Conservation (phyloP, 2,888 invertebrate species). For the Mechanitis mazaeus region DNA sequence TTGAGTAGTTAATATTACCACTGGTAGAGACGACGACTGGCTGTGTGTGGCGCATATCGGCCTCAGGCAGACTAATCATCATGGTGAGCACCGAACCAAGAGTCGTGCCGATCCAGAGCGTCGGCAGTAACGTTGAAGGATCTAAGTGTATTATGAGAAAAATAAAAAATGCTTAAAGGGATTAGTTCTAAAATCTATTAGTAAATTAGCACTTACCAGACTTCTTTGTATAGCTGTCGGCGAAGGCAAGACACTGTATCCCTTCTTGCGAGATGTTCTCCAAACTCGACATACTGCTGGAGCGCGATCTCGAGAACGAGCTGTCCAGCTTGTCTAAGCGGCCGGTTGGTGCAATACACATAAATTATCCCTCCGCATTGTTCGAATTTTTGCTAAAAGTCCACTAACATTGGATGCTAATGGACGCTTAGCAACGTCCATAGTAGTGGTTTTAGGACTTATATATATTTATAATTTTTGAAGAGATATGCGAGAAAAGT, state of each 20-base stretch:
- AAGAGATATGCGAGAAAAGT: not conserved
- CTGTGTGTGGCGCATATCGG: constrained; percentile 88
- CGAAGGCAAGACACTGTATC: constrained; percentile 96
- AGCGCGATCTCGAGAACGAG: constrained; percentile 96
- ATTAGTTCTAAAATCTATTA: not conserved
- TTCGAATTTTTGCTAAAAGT: constrained; percentile 25
- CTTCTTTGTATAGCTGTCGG: constrained; percentile 96
- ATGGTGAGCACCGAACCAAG: constrained; percentile 96
- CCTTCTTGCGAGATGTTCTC: constrained; percentile 98
- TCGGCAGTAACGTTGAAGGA: constrained; percentile 87
- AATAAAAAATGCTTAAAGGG: not conserved
- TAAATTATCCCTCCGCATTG: constrained; percentile 48
- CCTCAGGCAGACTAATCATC: constrained; percentile 88
- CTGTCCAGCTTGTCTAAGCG: constrained; percentile 97
- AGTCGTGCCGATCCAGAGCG: constrained; percentile 98
- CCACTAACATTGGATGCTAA: constrained; percentile 31
- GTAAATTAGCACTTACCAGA: constrained; percentile 81
- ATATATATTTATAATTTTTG: not conserved
- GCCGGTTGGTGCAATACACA: constrained; percentile 70
- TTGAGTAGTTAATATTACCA: constrained; percentile 69
- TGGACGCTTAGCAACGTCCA: constrained; percentile 29
- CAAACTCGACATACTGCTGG: constrained; percentile 98
- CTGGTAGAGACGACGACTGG: constrained; percentile 92
- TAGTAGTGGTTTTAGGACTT: constrained; percentile 22
- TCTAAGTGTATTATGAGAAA: constrained; percentile 73